phyloP scores from a whole-genome alignment of 2,113 vertebrate genomes.

The Myrmophylax atrothorax region DNA sequence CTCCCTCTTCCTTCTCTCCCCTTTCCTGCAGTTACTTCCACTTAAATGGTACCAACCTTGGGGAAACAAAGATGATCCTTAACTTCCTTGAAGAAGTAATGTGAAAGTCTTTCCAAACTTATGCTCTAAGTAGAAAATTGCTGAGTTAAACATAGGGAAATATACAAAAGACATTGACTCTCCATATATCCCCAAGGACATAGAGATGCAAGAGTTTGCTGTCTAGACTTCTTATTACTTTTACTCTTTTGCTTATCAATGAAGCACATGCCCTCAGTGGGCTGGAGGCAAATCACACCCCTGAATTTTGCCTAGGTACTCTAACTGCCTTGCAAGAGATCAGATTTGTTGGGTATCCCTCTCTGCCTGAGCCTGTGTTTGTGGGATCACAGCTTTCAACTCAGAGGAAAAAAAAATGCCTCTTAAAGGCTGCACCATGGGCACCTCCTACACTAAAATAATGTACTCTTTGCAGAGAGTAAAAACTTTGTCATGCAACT shows the following conservation, averaged over 20 bases:
- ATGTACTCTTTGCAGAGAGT: rapidly evolving
- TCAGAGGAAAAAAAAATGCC: neutral
- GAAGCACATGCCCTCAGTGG: rapidly evolving
- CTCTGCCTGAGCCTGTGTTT: neutral
- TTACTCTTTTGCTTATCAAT: neutral
- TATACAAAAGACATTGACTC: neutral
- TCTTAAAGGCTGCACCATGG: neutral
- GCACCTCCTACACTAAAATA: neutral
- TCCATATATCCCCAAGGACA: neutral
- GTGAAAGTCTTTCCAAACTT: neutral
- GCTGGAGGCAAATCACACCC: neutral
- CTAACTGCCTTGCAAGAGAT: neutral
- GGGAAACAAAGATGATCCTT: neutral
- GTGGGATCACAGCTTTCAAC: neutral
- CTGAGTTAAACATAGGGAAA: neutral
- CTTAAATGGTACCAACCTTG: neutral
- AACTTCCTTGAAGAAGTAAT: neutral
- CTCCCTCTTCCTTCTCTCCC: neutral
- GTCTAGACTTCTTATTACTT: neutral
- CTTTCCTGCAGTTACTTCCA: neutral
- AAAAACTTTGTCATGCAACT: neutral
- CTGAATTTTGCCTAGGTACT: neutral
- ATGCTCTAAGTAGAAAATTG: neutral
- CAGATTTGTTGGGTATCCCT: rapidly evolving
- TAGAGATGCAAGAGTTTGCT: neutral